These are phyloP conservation scores for Drosophila setifemur DNA, from an alignment of 1,140 invertebrate species.

Conservation along the genomic window DNA sequence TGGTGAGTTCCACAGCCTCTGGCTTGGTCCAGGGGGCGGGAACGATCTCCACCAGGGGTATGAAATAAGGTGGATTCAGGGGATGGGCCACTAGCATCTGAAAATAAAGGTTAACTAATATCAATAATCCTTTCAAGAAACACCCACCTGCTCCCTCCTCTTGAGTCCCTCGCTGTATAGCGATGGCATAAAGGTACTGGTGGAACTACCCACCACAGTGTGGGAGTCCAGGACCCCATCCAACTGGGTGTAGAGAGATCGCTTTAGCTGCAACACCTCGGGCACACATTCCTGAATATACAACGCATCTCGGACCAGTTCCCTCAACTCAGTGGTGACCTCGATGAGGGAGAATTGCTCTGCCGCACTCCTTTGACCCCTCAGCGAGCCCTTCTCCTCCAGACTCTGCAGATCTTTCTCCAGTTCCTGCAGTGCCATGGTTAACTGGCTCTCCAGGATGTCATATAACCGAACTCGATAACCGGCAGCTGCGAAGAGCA, in stretches of 20 bases:
- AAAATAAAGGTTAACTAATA: not conserved
- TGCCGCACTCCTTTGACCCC: slow-evolving; percentile 88
- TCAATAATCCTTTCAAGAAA: not conserved
- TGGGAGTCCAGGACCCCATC: slow-evolving; percentile 88
- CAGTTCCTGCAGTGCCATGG: slow-evolving; percentile 89
- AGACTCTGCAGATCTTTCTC: slow-evolving; percentile 88
- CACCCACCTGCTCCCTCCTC: slow-evolving; percentile 51
- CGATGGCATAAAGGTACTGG: slow-evolving; percentile 94
- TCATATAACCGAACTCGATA: slow-evolving; percentile 94
- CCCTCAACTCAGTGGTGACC: slow-evolving; percentile 87
- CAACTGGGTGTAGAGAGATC: slow-evolving; percentile 89
- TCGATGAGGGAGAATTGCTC: slow-evolving; percentile 90
- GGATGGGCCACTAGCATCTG: slow-evolving; percentile 89
- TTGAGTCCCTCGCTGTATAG: slow-evolving; percentile 87
- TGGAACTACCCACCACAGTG: slow-evolving; percentile 94
- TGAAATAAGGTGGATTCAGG: slow-evolving; percentile 97
- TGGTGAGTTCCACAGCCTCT: slow-evolving; percentile 83
- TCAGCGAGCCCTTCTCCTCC: slow-evolving; percentile 87
- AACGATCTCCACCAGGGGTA: slow-evolving; percentile 96
- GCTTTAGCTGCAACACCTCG: slow-evolving; percentile 93
- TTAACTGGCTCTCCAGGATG: slow-evolving; percentile 88
- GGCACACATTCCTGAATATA: slow-evolving; percentile 96
- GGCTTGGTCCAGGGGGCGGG: slow-evolving; percentile 94
- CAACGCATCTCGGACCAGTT: slow-evolving; percentile 87
- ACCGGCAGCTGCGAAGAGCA: slow-evolving; percentile 95